These are phyloP conservation scores for Numenius arquata DNA, from an alignment of 2,113 vertebrate species.

Conservation along the genomic window DNA sequence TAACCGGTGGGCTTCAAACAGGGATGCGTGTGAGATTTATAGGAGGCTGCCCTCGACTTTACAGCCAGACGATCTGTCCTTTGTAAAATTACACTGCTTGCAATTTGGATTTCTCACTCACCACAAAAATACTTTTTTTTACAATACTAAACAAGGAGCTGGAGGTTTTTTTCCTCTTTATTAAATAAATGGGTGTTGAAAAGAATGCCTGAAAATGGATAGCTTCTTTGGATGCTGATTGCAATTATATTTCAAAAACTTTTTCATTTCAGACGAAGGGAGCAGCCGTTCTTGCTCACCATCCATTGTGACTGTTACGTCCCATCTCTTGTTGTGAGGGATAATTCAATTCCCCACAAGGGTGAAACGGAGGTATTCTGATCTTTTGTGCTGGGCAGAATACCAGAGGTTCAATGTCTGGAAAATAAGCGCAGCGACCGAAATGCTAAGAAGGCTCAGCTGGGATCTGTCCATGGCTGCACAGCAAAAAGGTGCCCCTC, in stretches of 20 bases:
- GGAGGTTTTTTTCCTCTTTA: fast-evolving
- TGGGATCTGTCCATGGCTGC: neutral
- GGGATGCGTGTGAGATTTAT: slow-evolving; percentile 32
- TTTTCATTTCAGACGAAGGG: neutral
- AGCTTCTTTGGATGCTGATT: neutral
- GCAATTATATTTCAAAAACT: neutral
- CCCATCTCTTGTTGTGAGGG: neutral
- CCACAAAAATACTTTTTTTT: neutral
- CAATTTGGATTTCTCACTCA: slow-evolving; percentile 13
- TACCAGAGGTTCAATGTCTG: neutral
- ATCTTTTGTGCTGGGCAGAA: neutral
- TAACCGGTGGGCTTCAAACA: slow-evolving; percentile 66
- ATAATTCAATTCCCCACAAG: neutral
- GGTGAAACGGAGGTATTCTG: neutral
- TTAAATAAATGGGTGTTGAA: neutral
- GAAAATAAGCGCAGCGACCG: neutral
- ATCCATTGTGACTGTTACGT: neutral
- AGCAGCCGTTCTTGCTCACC: neutral
- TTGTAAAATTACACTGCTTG: slow-evolving; percentile 36
- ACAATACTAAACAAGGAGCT: neutral
- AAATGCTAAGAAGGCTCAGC: neutral
- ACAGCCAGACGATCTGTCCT: slow-evolving; percentile 31
- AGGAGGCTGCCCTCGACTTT: slow-evolving; percentile 58
- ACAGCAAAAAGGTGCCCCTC: neutral
- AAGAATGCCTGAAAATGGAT: neutral